phyloP scores from a whole-genome alignment of 2,888 invertebrate species.

The Acrobasis consociella region DNA sequence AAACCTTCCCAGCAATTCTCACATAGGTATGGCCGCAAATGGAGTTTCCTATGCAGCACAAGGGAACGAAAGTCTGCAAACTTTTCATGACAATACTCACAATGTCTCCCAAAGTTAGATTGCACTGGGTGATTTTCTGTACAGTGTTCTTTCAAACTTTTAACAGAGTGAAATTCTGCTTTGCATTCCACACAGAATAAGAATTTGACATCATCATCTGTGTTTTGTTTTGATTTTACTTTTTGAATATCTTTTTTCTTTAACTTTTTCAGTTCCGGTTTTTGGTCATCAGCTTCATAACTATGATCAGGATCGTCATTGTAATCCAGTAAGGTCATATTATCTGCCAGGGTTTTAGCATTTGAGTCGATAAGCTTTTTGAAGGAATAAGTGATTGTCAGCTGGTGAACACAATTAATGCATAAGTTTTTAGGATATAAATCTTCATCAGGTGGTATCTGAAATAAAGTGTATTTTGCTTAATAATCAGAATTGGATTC shows the following conservation, averaged over 20 bases:
- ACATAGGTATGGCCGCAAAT: constrained; percentile 70
- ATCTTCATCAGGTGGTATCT: constrained; percentile 52
- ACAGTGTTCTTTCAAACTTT: constrained; percentile 62
- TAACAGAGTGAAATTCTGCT: constrained; percentile 55
- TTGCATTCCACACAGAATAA: constrained; percentile 75
- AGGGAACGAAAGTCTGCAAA: constrained; percentile 73
- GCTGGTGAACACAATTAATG: constrained; percentile 70
- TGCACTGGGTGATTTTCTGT: constrained; percentile 59
- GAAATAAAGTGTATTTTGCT: constrained; percentile 31
- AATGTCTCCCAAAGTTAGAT: constrained; percentile 61
- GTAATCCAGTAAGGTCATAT: constrained; percentile 40
- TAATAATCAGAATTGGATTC: too few relatives aligned
- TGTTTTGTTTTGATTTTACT: constrained; percentile 34
- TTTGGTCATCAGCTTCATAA: constrained; percentile 55
- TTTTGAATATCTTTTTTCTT: constrained; percentile 39
- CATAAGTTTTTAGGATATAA: constrained; percentile 65
- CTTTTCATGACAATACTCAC: constrained; percentile 74
- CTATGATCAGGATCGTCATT: constrained; percentile 56
- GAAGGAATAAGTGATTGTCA: constrained; percentile 74
- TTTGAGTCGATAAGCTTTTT: constrained; percentile 69
- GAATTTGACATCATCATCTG: constrained; percentile 42
- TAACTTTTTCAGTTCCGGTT: constrained; percentile 31
- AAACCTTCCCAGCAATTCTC: constrained; percentile 76
- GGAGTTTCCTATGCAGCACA: constrained; percentile 69
- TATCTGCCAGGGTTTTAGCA: constrained; percentile 54